Evolutionary conservation across 2,888 invertebrate species (phyloP).

Genomic region (Leucoma salicis): DNA sequence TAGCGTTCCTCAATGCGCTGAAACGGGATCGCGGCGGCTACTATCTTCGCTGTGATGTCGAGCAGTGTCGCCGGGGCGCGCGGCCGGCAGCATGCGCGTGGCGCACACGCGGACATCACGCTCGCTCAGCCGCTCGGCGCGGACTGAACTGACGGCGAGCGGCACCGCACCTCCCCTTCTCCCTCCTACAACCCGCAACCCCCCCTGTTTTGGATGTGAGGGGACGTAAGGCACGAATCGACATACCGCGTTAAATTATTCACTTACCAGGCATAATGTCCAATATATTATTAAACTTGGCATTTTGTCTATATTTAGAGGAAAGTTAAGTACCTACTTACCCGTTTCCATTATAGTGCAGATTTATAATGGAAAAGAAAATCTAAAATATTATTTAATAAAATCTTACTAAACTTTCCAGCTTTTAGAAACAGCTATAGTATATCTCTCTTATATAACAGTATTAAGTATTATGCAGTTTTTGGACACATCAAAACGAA

Average conservation of each 20-base stretch:
- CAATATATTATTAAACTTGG: constrained; percentile 81
- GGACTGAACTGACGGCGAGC: constrained; percentile 73
- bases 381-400: too few relatives aligned
- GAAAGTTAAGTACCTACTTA: too few relatives aligned
- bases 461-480: too few relatives aligned
- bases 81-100: constrained; percentile 80
- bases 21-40: constrained; percentile 92
- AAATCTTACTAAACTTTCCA: too few relatives aligned
- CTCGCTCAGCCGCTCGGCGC: constrained; percentile 79
- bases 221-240: constrained; percentile 75
- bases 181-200: constrained; percentile 29
- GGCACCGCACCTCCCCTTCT: constrained; percentile 41
- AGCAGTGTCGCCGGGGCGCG: constrained; percentile 88
- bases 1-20: constrained; percentile 93
- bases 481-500: too few relatives aligned
- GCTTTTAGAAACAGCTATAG: too few relatives aligned
- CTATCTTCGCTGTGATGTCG: constrained; percentile 91
- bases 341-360: too few relatives aligned
- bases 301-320: too few relatives aligned
- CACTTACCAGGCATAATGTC: constrained; percentile 80
- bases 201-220: constrained; percentile 44
- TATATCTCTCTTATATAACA: too few relatives aligned
- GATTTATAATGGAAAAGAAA: too few relatives aligned
- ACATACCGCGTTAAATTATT: constrained; percentile 79
- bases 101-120: constrained; percentile 79